These are phyloP conservation scores for Scolopax bukidnonensis DNA, from an alignment of 2,797 vertebrate genomes.

Conservation along the genomic window DNA sequence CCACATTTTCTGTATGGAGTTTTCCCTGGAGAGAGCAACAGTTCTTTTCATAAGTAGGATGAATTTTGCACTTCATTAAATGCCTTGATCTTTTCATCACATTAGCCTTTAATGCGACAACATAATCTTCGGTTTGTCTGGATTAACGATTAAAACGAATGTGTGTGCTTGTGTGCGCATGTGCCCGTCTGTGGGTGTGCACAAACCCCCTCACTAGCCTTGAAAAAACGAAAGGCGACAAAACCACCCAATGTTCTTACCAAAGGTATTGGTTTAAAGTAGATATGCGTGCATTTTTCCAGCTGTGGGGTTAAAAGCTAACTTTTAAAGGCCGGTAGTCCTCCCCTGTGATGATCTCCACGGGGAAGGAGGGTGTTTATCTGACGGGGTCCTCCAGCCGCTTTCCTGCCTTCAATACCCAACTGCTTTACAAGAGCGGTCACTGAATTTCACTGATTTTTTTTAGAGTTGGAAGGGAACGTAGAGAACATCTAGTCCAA, in stretches of 20 bases:
- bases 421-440: background rate
- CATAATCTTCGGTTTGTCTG: conserved; percentile 52
- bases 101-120: conserved; percentile 8
- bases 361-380: background rate
- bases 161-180: background rate
- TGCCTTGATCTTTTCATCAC: conserved; percentile 64
- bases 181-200: background rate
- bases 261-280: background rate
- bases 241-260: background rate
- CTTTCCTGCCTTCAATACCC: background rate
- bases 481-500: no score
- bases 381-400: background rate
- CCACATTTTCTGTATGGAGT: conserved; percentile 40
- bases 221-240: background rate
- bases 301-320: background rate
- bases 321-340: background rate
- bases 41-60: conserved; percentile 33
- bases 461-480: no score
- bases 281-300: background rate
- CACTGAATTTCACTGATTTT: no score
- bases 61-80: conserved; percentile 71
- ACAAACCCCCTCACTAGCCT: background rate
- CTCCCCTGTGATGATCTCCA: background rate
- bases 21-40: conserved; percentile 51
- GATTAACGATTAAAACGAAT: conserved; percentile 47